Conservation (phyloP, 2,797 vertebrate genomes). For the Phrynocephalus vlangalii region DNA sequence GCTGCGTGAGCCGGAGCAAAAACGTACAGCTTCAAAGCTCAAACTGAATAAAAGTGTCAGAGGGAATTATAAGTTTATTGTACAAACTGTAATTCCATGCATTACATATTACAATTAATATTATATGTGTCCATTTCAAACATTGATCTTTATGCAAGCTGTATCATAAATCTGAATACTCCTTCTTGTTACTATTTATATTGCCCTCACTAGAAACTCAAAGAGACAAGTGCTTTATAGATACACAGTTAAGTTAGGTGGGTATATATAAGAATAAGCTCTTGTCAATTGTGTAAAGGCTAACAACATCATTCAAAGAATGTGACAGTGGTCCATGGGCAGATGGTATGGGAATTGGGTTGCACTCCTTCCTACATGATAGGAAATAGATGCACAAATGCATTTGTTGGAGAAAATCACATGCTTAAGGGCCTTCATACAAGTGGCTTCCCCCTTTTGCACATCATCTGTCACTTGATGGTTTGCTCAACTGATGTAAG, state of each 20-base stretch:
- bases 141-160: conserved; percentile 77
- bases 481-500: no score
- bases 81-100: conserved; percentile 75
- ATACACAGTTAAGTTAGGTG: conserved; percentile 72
- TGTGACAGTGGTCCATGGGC: conserved; percentile 43
- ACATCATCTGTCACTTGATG: background rate
- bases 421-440: background rate
- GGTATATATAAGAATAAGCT: conserved; percentile 80
- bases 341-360: conserved; percentile 45
- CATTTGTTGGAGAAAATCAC: no score
- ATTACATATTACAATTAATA: conserved; percentile 76
- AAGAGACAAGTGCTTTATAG: conserved; percentile 87
- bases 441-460: no score
- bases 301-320: conserved; percentile 62
- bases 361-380: conserved; percentile 65
- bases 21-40: conserved; percentile 65
- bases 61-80: conserved; percentile 74
- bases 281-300: conserved; percentile 70
- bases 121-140: conserved; percentile 79
- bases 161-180: conserved; percentile 78
- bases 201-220: conserved; percentile 84
- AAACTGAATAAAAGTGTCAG: conserved; percentile 76
- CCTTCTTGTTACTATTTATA: conserved; percentile 76
- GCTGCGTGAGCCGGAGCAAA: conserved; percentile 45
- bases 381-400: conserved; percentile 64